Evolutionary conservation across 2,888 invertebrate species (phyloP).

Genomic region (Latheticus oryzae): DNA sequence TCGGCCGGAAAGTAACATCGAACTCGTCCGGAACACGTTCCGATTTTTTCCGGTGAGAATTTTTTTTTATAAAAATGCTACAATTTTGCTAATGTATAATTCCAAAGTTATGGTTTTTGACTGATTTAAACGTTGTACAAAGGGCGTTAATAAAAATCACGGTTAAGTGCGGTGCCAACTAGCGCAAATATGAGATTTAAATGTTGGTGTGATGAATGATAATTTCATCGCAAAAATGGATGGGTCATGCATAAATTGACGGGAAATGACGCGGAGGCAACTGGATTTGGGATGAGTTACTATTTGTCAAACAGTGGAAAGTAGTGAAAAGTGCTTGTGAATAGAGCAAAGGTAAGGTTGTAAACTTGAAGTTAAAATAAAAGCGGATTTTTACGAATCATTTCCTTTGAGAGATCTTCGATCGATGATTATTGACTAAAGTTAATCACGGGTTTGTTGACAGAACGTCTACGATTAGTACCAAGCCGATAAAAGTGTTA

Average conservation of each 20-base stretch:
- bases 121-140: background rate
- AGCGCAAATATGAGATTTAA: background rate
- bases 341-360: constrained; percentile 9
- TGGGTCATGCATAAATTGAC: constrained; percentile 6
- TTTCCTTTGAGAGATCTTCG: constrained; percentile 6
- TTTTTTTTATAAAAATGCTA: constrained; percentile 2
- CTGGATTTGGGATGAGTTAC: constrained; percentile 7
- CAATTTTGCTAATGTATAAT: background rate
- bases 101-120: constrained; percentile 7
- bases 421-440: background rate
- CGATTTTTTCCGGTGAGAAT: constrained; percentile 19
- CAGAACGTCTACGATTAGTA: too few relatives aligned
- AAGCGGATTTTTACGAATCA: too few relatives aligned
- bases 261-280: constrained; percentile 16
- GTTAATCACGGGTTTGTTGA: background rate
- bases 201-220: constrained; percentile 18
- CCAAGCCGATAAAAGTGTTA: constrained; percentile 24
- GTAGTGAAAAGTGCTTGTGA: constrained; percentile 16
- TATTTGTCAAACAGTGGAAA: constrained; percentile 18
- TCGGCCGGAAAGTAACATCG: constrained; percentile 40
- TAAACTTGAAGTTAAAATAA: background rate
- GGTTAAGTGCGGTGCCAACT: constrained; percentile 19
- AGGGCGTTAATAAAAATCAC: constrained; percentile 11
- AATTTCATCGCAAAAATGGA: too few relatives aligned
- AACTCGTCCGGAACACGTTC: constrained; percentile 24